phyloP scores from a whole-genome alignment of 2,888 invertebrate genomes.

The Pegoplata infirma region DNA sequence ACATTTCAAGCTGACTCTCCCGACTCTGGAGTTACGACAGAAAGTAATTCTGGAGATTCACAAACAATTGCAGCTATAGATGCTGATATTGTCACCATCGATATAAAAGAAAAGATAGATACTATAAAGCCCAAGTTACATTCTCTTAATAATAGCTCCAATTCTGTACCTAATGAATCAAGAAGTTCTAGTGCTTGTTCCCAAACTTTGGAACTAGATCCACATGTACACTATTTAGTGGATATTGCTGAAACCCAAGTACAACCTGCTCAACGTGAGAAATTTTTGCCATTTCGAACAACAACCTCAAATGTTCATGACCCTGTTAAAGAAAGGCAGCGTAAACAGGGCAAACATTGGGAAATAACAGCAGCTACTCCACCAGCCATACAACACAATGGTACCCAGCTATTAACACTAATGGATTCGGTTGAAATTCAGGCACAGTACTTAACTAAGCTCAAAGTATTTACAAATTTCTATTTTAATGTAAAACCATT shows the following conservation, averaged over 20 bases:
- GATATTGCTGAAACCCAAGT: slow-evolving; percentile 69
- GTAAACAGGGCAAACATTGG: slow-evolving; percentile 74
- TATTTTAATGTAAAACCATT: too few relatives aligned
- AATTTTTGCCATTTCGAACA: slow-evolving; percentile 75
- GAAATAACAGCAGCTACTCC: slow-evolving; percentile 77
- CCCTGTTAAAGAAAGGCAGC: slow-evolving; percentile 73
- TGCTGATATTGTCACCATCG: slow-evolving; percentile 68
- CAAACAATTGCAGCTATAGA: slow-evolving; percentile 5
- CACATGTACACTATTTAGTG: slow-evolving; percentile 74
- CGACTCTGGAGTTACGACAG: slow-evolving; percentile 48
- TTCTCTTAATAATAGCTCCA: slow-evolving; percentile 20
- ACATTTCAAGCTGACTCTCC: slow-evolving; percentile 66
- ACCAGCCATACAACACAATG: slow-evolving; percentile 72
- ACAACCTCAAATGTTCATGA: slow-evolving; percentile 75
- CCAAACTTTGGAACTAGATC: slow-evolving; percentile 66
- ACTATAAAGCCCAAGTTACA: slow-evolving; percentile 57
- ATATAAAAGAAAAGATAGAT: slow-evolving; percentile 64
- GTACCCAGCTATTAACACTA: slow-evolving; percentile 70
- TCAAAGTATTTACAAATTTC: slow-evolving; percentile 72
- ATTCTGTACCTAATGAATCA: slow-evolving; percentile 15
- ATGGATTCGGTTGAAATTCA: slow-evolving; percentile 75
- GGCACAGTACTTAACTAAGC: slow-evolving; percentile 69
- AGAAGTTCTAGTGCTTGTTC: slow-evolving; percentile 44
- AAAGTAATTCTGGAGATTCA: background rate
- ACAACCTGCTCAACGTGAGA: slow-evolving; percentile 65